Evolutionary conservation across 2,797 vertebrate genomes (phyloP), one percentile per base, ranked within the genome.

Genomic region (Artibeus jamaicensis): DNA sequence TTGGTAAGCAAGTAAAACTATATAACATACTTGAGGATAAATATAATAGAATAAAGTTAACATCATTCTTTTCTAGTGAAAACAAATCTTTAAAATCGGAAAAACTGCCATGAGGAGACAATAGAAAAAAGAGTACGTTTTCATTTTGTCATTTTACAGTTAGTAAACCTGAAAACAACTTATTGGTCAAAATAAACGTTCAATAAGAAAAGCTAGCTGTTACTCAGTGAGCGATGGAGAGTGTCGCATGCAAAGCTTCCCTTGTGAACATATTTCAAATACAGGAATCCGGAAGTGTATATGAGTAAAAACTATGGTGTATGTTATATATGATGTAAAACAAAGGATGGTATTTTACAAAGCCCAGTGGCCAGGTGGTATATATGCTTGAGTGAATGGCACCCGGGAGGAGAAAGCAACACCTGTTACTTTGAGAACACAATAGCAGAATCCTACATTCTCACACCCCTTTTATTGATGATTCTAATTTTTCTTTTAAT

Each of bases 201-300:
- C 77, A 85, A 0, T 62, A 48, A 83, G 46, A 84, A 85, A 86
- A 70, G 32, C n/a, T 82, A 70, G 55, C 92, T 95, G 68, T 90
- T 76, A 39, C 18, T 85, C 44, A 86, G 0, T 4, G 9, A 85
- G 26, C 19, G 50, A 42, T 1, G 26, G 15, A 86, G 46, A 50
- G 3, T 53, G 55, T 94, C 78, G 46, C 44, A 26, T 67, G 91
- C 73, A 77, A 37, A 59, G 90, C n/a, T 88, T 95, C 42, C 34
- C 71, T 93, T 34, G 83, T 85, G 82, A 92, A 62, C 9, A 24
- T 81, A 62, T 95, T 93, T 97, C 68, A 65, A 85, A 92, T 55
- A 83, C 88, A 90, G 59, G 90, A 91, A 93, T 46, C 86, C 83
- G 65, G 55, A 86, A 83, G 39, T 76, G 77, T 67, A 53, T 84